Percentiles rank a stretch among this genome's conserved stretches.
These are phyloP conservation scores for Brachionus asplanchnoidis DNA, from an alignment of 1,140 invertebrate genomes.

Conservation along the genomic window DNA sequence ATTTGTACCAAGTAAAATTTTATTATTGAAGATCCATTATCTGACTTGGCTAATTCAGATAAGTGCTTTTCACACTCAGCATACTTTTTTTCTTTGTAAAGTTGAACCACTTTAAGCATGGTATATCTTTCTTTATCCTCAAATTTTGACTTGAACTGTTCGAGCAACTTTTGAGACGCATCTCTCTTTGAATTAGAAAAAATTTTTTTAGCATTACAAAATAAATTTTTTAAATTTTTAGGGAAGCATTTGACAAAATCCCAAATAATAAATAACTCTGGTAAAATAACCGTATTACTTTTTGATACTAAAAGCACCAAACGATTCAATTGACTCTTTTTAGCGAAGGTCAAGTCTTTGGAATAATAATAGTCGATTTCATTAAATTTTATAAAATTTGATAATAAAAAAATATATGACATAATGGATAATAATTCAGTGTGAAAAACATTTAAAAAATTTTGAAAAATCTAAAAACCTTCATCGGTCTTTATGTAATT, in stretches of 20 bases:
- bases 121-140: background rate
- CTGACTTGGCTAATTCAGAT: background rate
- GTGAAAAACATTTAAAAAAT: no score
- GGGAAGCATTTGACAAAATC: constrained; percentile 49
- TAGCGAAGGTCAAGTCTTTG: no score
- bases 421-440: no score
- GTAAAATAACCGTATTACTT: no score
- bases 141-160: constrained; percentile 30
- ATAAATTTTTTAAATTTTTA: constrained; percentile 46
- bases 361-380: no score
- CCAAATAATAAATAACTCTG: background rate
- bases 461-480: no score
- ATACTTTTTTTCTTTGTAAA: constrained; percentile 31
- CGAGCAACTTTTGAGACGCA: background rate
- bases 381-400: no score
- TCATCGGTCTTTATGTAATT: no score
- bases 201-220: constrained; percentile 59
- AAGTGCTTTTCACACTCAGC: constrained; percentile 30
- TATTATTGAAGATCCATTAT: background rate
- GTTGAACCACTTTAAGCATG: background rate
- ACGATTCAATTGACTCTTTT: no score
- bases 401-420: no score
- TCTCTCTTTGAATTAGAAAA: background rate
- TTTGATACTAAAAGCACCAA: no score
- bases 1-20: constrained; percentile 26